phyloP scores from a whole-genome alignment of 2,797 vertebrate genomes.

The Cyclura pinguis region DNA sequence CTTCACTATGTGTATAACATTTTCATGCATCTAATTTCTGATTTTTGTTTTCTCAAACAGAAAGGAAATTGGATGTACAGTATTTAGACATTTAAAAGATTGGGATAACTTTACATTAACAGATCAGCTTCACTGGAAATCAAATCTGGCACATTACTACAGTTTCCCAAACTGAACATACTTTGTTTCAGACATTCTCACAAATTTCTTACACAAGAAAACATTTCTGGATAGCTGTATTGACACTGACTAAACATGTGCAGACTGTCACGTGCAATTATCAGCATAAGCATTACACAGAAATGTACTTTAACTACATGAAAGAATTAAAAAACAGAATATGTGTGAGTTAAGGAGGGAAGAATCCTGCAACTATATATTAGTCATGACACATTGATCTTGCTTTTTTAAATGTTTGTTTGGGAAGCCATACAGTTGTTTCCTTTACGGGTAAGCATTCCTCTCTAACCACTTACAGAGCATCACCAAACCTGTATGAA shows the following conservation, averaged over 20 bases:
- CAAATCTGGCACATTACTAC: neutral
- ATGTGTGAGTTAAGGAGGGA: neutral
- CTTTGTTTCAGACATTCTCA: neutral
- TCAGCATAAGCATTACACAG: neutral
- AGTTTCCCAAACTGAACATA: neutral
- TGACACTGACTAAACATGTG: neutral
- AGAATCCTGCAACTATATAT: neutral
- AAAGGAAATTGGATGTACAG: neutral
- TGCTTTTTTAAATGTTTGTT: neutral
- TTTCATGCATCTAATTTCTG: too few species aligned
- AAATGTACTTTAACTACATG: neutral
- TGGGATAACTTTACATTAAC: neutral
- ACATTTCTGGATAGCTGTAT: neutral
- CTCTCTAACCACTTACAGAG: neutral
- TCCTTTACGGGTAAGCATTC: neutral
- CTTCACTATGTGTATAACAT: neutral
- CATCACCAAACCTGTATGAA: neutral
- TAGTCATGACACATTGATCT: neutral
- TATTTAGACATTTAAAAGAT: neutral
- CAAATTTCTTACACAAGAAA: slow-evolving; percentile 2
- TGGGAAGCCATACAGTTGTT: neutral
- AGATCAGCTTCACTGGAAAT: neutral
- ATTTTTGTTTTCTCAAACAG: too few species aligned
- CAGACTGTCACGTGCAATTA: neutral
- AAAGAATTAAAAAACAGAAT: neutral